A percentile compares a stretch with the other conserved stretches of the same genome.
Conservation (phyloP, 2,113 vertebrate species). For the Dipodomys stephensi region DNA sequence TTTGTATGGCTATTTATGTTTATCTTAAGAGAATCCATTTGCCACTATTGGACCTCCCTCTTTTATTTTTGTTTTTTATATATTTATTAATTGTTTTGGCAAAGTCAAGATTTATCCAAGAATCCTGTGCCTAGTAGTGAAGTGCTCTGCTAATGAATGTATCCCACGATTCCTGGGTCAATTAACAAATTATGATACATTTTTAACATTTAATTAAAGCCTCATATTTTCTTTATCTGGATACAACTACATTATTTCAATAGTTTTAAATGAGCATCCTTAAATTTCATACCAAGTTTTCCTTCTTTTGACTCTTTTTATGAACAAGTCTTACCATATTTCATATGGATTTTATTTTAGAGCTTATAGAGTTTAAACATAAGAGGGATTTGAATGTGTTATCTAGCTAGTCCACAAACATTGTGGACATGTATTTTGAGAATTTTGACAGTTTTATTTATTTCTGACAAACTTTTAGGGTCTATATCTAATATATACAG, state of each 20-base stretch:
- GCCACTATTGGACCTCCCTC: not conserved
- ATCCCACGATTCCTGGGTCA: not conserved
- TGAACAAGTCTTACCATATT: not conserved
- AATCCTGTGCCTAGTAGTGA: fast-evolving
- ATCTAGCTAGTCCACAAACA: not conserved
- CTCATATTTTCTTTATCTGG: not conserved
- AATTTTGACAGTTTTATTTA: not conserved
- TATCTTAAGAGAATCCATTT: not conserved
- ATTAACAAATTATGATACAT: not conserved
- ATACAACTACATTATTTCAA: not conserved
- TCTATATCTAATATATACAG: constrained; percentile 35
- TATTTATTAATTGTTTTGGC: not conserved
- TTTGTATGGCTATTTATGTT: not conserved
- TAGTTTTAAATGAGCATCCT: not conserved
- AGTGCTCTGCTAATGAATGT: too few species aligned
- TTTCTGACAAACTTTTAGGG: not conserved
- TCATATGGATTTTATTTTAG: not conserved
- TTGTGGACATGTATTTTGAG: constrained; percentile 39
- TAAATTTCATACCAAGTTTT: not conserved
- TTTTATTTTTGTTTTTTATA: not conserved
- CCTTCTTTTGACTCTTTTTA: not conserved
- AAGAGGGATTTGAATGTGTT: not conserved
- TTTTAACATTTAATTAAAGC: not conserved
- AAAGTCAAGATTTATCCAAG: fast-evolving
- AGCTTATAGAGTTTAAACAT: constrained; percentile 18